Conservation (phyloP, 2,888 invertebrate genomes). For the Fabriciana adippe region DNA sequence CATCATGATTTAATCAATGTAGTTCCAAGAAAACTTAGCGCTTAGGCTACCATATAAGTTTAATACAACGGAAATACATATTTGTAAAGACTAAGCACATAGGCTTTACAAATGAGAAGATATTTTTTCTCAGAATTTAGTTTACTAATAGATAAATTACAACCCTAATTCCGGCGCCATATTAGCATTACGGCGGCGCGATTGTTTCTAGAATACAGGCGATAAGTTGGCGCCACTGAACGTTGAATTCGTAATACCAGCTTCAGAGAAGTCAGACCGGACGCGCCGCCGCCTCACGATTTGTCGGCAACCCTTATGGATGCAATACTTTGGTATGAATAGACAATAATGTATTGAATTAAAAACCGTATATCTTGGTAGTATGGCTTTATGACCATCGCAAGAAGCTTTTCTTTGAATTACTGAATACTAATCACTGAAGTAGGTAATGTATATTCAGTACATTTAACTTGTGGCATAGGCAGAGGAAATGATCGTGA, state of each 20-base stretch:
- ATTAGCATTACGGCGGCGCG: constrained; percentile 34
- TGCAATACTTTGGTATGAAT: constrained; percentile 35
- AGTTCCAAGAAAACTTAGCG: too few species aligned
- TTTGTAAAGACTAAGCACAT: neutral
- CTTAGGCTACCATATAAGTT: too few species aligned
- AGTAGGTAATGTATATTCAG: too few species aligned
- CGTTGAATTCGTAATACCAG: constrained; percentile 52
- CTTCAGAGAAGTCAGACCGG: constrained; percentile 55
- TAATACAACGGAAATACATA: too few species aligned
- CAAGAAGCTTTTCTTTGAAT: constrained; percentile 9
- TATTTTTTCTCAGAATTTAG: neutral
- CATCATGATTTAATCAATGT: too few species aligned
- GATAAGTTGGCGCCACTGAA: constrained; percentile 47
- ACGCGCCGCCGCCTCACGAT: constrained; percentile 41
- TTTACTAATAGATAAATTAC: constrained; percentile 8
- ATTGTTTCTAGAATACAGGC: constrained; percentile 43
- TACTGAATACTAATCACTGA: constrained; percentile 9
- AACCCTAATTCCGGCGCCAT: constrained; percentile 35
- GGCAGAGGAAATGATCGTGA: neutral
- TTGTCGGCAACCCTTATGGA: constrained; percentile 37
- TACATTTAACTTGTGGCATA: too few species aligned
- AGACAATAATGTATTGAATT: constrained; percentile 23
- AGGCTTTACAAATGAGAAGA: neutral
- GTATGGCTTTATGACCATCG: constrained; percentile 6
- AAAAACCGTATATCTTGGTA: constrained; percentile 10